Evolutionary conservation across 2,888 invertebrate genomes (phyloP).

Genomic region (Trypoxylon attenuatum): DNA sequence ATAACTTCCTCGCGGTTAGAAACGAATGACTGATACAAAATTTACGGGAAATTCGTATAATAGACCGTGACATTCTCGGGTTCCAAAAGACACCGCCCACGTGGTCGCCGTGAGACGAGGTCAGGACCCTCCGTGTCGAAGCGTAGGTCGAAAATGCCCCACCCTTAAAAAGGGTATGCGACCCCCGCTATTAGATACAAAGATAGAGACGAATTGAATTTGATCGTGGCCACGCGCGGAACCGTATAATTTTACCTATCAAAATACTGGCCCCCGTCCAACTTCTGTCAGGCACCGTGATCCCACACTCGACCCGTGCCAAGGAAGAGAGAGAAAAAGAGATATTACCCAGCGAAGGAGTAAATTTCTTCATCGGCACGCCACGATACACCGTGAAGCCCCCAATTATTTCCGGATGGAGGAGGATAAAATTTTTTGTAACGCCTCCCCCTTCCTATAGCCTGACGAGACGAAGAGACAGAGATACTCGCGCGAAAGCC

Average conservation of each 20-base stretch:
- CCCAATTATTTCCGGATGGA: slow-evolving; percentile 15
- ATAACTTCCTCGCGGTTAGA: slow-evolving; percentile 15
- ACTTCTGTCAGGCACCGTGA: slow-evolving; percentile 24
- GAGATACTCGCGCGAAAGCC: background rate
- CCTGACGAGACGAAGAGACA: background rate
- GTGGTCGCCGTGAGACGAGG: slow-evolving; percentile 17
- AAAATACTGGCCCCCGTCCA: slow-evolving; percentile 53
- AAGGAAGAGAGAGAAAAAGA: slow-evolving; percentile 4
- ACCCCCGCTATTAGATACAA: slow-evolving; percentile 49
- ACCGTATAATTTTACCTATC: slow-evolving; percentile 63
- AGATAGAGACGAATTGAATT: slow-evolving; percentile 65
- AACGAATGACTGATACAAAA: slow-evolving; percentile 49
- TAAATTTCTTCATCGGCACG: background rate
- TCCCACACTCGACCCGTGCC: slow-evolving; percentile 1
- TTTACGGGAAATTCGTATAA: slow-evolving; percentile 63
- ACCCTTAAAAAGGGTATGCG: background rate
- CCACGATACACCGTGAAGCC: slow-evolving; percentile 2
- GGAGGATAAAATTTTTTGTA: background rate
- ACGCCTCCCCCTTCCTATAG: background rate
- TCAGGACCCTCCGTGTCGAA: slow-evolving; percentile 10
- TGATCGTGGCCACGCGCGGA: slow-evolving; percentile 51
- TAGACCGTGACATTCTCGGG: slow-evolving; percentile 57
- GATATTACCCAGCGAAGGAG: background rate
- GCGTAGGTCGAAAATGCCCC: background rate
- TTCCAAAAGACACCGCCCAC: slow-evolving; percentile 45